Percentiles rank a stretch among this genome's conserved stretches.
Conservation (phyloP, 1,140 invertebrate species). For the Bicyclus anynana region DNA sequence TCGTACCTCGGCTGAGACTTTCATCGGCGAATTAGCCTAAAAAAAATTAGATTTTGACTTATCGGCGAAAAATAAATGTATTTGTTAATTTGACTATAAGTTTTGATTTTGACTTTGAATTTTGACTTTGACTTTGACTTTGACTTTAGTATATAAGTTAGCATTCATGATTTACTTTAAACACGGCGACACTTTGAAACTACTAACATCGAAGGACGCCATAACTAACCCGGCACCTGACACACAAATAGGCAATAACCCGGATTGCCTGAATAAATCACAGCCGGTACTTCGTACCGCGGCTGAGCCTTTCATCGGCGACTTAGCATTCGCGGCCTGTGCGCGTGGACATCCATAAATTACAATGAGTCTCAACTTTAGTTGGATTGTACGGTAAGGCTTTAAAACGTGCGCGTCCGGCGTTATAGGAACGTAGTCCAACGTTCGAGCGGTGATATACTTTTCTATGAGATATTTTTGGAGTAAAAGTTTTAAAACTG, state of each 20-base stretch:
- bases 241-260: slow-evolving; percentile 33
- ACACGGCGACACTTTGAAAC: background rate
- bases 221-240: slow-evolving; percentile 19
- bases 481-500: no score
- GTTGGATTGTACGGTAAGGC: slow-evolving; percentile 29
- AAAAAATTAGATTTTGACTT: no score
- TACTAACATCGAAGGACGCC: background rate
- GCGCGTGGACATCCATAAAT: slow-evolving; percentile 58
- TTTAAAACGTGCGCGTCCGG: slow-evolving; percentile 60
- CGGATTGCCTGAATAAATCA: slow-evolving; percentile 36
- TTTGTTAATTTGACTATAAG: no score
- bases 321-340: slow-evolving; percentile 47
- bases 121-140: no score
- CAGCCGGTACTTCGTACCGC: slow-evolving; percentile 27
- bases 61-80: no score
- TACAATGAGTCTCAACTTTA: slow-evolving; percentile 60
- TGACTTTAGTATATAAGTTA: no score
- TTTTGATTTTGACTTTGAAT: no score
- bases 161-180: background rate
- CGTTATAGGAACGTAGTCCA: slow-evolving; percentile 12
- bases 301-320: slow-evolving; percentile 55
- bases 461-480: background rate
- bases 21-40: no score
- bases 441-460: slow-evolving; percentile 6
- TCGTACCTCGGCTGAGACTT: slow-evolving; percentile 40